Evolutionary conservation across 2,797 vertebrate species (phyloP), one percentile per base, ranked within the genome.

Genomic region (Chiloscyllium punctatum): DNA sequence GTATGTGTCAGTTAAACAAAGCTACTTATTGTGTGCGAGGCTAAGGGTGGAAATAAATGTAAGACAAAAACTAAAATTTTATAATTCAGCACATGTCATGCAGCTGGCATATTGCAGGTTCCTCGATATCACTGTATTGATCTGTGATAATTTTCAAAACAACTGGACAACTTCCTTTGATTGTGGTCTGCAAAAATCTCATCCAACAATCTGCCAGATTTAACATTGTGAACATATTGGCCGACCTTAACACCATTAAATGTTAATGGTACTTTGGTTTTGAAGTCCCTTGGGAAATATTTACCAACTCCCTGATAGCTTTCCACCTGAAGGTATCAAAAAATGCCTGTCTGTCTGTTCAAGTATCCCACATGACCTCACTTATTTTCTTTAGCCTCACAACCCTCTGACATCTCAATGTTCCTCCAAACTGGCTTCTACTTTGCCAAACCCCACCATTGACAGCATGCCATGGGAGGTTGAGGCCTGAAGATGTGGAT

Each of bases 1-100:
- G 68, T 33, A 48, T 51, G 53, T 74, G 48, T 53, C 69, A 95
- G 42, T 30, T 30, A 95, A 95, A 53, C 94, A 77, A 74, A 74
- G 48, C 71, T 48, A 48, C 48, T 33, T 71, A 57, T 95, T 95
- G 71, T 95, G 94, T 72, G 92, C 25, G 51, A 16, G 30, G 71
- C 53, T 30, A 95, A 15, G 16, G 48, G 48, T 95, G 51, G 37
- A 95, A 95, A 77, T 95, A 95, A 77, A 77, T 57, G 69, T 74
- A 94, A 74, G 25, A 74, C 33, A 30, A 37, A 57, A 77, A 77
- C 13, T 30, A 21, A 15, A 16, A 42, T 74, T 77, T 72, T 51
- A 57, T 16, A 57, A 92, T 25, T 92, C 48, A 15, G 16, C 71
- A 42, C 37, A 94, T 53, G 27, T 53, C 27, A 77, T 2, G 5